Conservation (phyloP, 2,888 invertebrate species). For the Alloplasta piceator region DNA sequence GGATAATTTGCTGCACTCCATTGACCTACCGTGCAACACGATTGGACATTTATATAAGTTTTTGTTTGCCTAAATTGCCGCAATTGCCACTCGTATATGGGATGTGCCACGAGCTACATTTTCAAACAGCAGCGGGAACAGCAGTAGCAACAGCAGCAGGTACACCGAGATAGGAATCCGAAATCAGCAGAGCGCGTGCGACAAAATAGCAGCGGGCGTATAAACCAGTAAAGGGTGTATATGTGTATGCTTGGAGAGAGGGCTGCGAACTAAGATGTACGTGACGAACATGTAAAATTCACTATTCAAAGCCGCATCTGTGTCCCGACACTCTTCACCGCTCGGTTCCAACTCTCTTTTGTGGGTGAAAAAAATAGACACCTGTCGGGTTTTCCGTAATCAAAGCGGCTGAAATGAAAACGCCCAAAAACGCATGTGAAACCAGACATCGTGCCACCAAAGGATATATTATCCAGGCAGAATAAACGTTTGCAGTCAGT, state of each 20-base stretch:
- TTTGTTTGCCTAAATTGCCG: conserved; percentile 42
- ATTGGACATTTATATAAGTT: conserved; percentile 26
- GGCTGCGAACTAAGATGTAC: conserved; percentile 66
- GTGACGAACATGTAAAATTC: conserved; percentile 79
- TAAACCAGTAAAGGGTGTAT: background rate
- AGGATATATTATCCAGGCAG: no score
- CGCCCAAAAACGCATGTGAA: no score
- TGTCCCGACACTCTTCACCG: no score
- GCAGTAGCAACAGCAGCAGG: conserved; percentile 38
- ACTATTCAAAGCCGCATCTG: conserved; percentile 20
- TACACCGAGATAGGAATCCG: conserved; percentile 74
- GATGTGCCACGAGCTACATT: conserved; percentile 63
- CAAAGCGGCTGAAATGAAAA: no score
- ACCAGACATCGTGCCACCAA: no score
- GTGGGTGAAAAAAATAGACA: no score
- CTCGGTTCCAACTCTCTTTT: no score
- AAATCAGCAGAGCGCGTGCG: conserved; percentile 76
- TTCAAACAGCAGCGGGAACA: conserved; percentile 45
- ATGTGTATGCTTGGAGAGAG: background rate
- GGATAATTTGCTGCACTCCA: conserved; percentile 9
- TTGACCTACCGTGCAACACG: background rate
- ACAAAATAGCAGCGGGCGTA: conserved; percentile 37
- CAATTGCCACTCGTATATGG: conserved; percentile 26
- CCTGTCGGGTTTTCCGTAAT: no score
- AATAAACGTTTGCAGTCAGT: no score